Evolutionary conservation across 2,797 vertebrate species (phyloP).

Genomic region (Chloroceryle inda): DNA sequence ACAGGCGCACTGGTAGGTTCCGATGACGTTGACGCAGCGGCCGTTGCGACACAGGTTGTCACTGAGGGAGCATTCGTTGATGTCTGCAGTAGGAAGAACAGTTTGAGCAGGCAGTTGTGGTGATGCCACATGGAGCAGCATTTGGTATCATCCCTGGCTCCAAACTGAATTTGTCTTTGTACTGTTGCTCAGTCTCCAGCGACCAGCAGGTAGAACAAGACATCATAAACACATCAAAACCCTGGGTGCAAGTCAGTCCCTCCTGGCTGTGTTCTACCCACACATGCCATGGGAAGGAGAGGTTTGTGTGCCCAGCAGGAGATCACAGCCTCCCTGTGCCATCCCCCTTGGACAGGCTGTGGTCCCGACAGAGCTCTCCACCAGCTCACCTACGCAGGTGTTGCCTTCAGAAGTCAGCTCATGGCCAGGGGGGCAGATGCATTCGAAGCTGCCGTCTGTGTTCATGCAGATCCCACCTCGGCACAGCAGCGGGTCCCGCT

Average conservation of each 20-base stretch:
- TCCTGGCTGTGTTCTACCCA: neutral
- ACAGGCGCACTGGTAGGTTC: slow-evolving; percentile 94
- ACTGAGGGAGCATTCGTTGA: slow-evolving; percentile 92
- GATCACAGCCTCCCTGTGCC: neutral
- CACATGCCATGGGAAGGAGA: accelerated
- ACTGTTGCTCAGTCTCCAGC: neutral
- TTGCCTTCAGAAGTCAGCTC: slow-evolving; percentile 85
- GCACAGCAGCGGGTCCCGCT: slow-evolving; percentile 90
- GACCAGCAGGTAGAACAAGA: neutral
- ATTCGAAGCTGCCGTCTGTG: slow-evolving; percentile 92
- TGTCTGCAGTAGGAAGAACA: slow-evolving; percentile 75
- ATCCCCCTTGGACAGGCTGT: neutral
- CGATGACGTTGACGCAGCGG: slow-evolving; percentile 90
- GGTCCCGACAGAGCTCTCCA: neutral
- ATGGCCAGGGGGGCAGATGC: slow-evolving; percentile 90
- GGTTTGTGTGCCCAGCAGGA: accelerated
- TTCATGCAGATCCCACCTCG: slow-evolving; percentile 91
- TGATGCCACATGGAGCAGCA: accelerated
- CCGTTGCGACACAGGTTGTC: slow-evolving; percentile 90
- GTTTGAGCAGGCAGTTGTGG: neutral
- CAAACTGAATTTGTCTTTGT: neutral
- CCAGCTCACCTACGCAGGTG: slow-evolving; percentile 86
- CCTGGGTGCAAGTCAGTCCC: accelerated
- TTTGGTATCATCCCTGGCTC: neutral
- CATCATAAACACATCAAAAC: accelerated